These are phyloP conservation scores for Zygogramma bicolorata DNA, from an alignment of 2,888 invertebrate species.

Conservation along the genomic window DNA sequence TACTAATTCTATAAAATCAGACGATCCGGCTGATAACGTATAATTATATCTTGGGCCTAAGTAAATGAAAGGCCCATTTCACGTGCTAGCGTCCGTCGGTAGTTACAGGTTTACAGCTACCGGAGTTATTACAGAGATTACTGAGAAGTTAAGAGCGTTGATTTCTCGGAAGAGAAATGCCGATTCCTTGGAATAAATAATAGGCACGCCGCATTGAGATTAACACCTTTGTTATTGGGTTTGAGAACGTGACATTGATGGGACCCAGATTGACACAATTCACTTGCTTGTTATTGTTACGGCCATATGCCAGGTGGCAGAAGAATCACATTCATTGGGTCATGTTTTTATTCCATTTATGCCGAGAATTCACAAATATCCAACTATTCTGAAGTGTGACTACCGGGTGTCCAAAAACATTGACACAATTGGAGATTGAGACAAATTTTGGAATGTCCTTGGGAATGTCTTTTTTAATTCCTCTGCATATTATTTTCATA, in stretches of 20 bases:
- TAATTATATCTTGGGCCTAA: constrained; percentile 25
- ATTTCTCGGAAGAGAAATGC: constrained; percentile 41
- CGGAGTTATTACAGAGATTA: constrained; percentile 18
- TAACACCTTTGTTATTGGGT: constrained; percentile 26
- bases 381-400: not conserved
- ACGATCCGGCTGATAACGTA: constrained; percentile 27
- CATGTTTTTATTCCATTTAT: not conserved
- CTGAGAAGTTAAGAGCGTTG: constrained; percentile 23
- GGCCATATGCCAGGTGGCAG: constrained; percentile 4
- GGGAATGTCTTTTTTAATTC: too few species aligned
- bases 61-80: constrained; percentile 25
- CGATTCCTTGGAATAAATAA: constrained; percentile 42
- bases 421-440: too few species aligned
- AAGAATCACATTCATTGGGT: not conserved
- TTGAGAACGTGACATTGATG: constrained; percentile 34
- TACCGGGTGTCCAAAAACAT: too few species aligned
- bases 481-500: too few species aligned
- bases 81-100: constrained; percentile 25
- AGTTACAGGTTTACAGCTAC: constrained; percentile 20
- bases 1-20: constrained; percentile 27
- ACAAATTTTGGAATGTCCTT: too few species aligned
- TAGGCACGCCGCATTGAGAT: constrained; percentile 24
- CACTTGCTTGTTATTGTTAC: constrained; percentile 33
- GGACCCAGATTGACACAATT: constrained; percentile 33
- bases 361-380: too few species aligned